Evolutionary conservation across 2,888 invertebrate genomes (phyloP).

Genomic region (Ischnus inquisitorius): DNA sequence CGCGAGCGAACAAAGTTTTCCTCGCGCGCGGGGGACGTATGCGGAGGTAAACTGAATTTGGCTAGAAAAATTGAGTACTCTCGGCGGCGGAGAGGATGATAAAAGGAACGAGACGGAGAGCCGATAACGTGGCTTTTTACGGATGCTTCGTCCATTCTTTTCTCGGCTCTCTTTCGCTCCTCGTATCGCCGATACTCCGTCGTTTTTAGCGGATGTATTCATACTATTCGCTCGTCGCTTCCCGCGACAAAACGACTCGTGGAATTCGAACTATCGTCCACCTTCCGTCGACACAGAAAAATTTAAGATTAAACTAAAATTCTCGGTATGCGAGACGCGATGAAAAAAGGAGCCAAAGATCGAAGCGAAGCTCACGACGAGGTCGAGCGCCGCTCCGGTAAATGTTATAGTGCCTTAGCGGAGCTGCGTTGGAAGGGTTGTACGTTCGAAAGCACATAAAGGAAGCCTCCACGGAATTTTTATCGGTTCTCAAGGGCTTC

Average conservation of each 20-base stretch:
- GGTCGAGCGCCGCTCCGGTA: not conserved
- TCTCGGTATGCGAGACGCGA: too few relatives aligned
- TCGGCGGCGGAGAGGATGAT: not conserved
- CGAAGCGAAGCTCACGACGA: not conserved
- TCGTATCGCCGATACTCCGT: not conserved
- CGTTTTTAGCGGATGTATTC: slow-evolving; percentile 5
- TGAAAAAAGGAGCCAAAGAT: too few relatives aligned
- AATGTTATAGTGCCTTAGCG: not conserved
- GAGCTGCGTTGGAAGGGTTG: not conserved
- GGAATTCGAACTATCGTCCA: too few relatives aligned
- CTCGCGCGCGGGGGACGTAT: not conserved
- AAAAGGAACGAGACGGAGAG: not conserved
- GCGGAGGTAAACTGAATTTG: slow-evolving; percentile 33
- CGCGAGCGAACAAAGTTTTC: slow-evolving; percentile 39
- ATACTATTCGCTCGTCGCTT: not conserved
- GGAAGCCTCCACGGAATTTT: slow-evolving; percentile 64
- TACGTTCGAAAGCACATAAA: slow-evolving; percentile 44
- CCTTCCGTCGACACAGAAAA: not conserved
- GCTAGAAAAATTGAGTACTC: slow-evolving; percentile 30
- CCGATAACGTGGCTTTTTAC: slow-evolving; percentile 8
- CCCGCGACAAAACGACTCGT: too few relatives aligned
- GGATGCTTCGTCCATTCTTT: not conserved
- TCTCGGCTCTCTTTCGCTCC: not conserved
- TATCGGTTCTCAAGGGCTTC: slow-evolving; percentile 61
- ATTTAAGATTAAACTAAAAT: too few relatives aligned